phyloP scores from a whole-genome alignment of 2,797 vertebrate genomes.

The Betta splendens region DNA sequence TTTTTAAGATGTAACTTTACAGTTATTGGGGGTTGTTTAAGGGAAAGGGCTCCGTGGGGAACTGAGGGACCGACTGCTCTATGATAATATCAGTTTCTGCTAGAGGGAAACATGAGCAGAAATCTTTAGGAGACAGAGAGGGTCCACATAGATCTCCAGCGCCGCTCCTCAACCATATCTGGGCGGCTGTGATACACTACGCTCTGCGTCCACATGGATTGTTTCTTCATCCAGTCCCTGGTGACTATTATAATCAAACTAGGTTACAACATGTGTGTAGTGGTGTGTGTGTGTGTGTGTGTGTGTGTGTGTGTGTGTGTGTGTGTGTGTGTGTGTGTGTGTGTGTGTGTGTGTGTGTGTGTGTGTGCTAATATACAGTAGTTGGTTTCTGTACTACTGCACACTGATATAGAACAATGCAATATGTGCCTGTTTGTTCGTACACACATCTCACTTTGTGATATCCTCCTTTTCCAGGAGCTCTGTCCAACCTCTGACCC shows the following conservation, averaged over 20 bases:
- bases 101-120: conserved; percentile 69
- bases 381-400: not conserved
- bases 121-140: conserved; percentile 77
- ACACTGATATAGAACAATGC: no score
- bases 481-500: not conserved
- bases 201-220: conserved; percentile 25
- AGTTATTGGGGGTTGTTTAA: conserved; percentile 66
- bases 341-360: not conserved
- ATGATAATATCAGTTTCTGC: conserved; percentile 67
- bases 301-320: not conserved
- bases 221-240: conserved; percentile 42
- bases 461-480: not conserved
- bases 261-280: conserved; percentile 9
- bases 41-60: conserved; percentile 68
- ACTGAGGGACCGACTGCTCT: conserved; percentile 41
- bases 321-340: conserved; percentile 12
- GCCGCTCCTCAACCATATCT: conserved; percentile 60
- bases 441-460: not conserved
- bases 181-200: conserved; percentile 35
- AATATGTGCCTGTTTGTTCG: not conserved
- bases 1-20: conserved; percentile 47
- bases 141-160: conserved; percentile 70
- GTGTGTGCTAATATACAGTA: no score
- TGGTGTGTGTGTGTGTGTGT: conserved; percentile 12
- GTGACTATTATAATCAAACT: conserved; percentile 37